Conservation (phyloP, 1,140 invertebrate genomes). For the Lepidurus packardi region DNA sequence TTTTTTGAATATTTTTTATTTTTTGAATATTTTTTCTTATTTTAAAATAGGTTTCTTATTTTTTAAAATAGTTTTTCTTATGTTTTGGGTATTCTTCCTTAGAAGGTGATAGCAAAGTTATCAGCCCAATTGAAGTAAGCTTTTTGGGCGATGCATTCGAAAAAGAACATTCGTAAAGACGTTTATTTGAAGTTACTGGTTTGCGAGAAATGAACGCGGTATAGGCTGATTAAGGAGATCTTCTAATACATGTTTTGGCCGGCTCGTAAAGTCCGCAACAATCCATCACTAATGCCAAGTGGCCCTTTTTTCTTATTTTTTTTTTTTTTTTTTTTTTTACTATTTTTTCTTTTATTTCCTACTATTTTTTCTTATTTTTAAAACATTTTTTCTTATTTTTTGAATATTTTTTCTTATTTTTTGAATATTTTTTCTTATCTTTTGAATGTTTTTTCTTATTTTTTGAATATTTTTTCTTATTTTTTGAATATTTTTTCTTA, state of each 20-base stretch:
- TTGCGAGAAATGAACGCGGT: no score
- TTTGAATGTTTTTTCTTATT: not conserved
- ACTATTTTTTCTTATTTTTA: not conserved
- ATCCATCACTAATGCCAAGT: not conserved
- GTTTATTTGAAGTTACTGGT: no score
- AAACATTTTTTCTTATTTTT: not conserved
- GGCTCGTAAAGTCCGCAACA: not conserved
- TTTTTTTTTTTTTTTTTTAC: no score
- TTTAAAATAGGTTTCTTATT: not conserved
- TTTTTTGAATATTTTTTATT: not conserved
- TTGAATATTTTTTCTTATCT: not conserved
- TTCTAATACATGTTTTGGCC: no score
- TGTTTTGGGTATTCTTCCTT: not conserved
- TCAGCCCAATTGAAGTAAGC: no score
- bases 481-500: no score
- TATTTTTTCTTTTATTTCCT: not conserved
- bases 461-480: no score
- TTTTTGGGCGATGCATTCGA: no score
- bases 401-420: not conserved
- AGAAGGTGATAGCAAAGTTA: no score
- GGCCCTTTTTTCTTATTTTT: constrained; percentile 16
- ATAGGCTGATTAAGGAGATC: no score
- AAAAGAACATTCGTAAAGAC: no score
- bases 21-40: not conserved
- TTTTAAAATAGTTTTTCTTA: not conserved